Percentiles rank a stretch among this genome's conserved stretches.
Conservation (phyloP, 2,888 invertebrate genomes). For the Chloroclystis v-ata region DNA sequence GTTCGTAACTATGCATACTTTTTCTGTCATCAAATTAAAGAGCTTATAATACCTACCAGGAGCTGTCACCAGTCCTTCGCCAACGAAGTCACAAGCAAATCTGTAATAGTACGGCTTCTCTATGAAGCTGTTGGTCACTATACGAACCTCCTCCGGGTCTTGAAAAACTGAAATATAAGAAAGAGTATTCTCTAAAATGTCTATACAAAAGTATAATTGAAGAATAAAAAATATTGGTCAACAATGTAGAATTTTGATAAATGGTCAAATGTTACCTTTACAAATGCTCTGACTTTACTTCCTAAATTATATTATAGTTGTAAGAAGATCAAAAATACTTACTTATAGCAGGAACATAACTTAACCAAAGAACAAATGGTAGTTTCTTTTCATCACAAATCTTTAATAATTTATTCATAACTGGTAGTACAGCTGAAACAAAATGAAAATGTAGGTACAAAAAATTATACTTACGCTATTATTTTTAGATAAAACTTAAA, state of each 20-base stretch:
- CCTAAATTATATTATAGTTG: too few relatives aligned
- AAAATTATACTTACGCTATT: too few relatives aligned
- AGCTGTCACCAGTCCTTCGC: slow-evolving; percentile 56
- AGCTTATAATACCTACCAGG: slow-evolving; percentile 41
- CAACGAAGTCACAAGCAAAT: slow-evolving; percentile 50
- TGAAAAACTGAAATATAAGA: slow-evolving; percentile 43
- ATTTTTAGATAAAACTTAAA: too few relatives aligned
- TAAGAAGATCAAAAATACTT: slow-evolving; percentile 24
- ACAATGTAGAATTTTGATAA: too few relatives aligned
- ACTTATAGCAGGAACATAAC: slow-evolving; percentile 42
- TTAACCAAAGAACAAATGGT: slow-evolving; percentile 47
- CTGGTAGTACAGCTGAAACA: slow-evolving; percentile 37
- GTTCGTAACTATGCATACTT: too few relatives aligned
- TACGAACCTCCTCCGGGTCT: slow-evolving; percentile 51
- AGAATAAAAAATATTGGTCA: too few relatives aligned
- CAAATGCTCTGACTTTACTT: too few relatives aligned
- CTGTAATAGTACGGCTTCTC: slow-evolving; percentile 55
- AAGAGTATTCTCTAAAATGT: too few relatives aligned
- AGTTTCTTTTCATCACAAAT: slow-evolving; percentile 35
- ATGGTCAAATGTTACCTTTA: too few relatives aligned
- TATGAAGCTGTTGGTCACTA: slow-evolving; percentile 43
- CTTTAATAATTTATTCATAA: slow-evolving; percentile 30
- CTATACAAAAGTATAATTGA: too few relatives aligned
- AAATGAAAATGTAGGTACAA: not conserved
- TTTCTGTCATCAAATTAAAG: too few relatives aligned